Percentiles rank a stretch among this genome's conserved stretches.
Conservation (phyloP, 2,888 invertebrate species). For the Chloromyia formosa region DNA sequence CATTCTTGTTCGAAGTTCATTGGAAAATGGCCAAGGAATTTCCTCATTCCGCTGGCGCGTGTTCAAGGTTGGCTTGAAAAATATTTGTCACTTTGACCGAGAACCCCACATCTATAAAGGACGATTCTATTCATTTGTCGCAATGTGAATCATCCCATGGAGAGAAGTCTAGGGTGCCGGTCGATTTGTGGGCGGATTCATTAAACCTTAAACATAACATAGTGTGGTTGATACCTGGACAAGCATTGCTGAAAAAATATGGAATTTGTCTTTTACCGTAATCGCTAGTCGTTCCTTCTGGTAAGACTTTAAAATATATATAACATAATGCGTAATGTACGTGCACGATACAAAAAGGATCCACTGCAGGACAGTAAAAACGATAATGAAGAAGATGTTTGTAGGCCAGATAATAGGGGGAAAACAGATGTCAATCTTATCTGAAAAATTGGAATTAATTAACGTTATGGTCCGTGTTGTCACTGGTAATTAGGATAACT, state of each 20-base stretch:
- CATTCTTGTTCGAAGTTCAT: too few species aligned
- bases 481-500: background rate
- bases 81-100: conserved; percentile 7
- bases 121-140: conserved; percentile 2
- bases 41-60: background rate
- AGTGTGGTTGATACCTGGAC: background rate
- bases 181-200: background rate
- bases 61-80: background rate
- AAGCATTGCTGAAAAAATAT: background rate
- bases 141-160: background rate
- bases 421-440: background rate
- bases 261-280: background rate
- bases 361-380: background rate
- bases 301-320: background rate
- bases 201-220: background rate
- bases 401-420: background rate
- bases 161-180: background rate
- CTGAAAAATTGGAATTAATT: background rate
- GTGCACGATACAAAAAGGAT: too few species aligned
- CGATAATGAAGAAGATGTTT: background rate
- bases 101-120: background rate
- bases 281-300: background rate
- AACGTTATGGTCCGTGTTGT: background rate
- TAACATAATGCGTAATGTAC: too few species aligned
- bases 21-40: too few species aligned